phyloP scores from a whole-genome alignment of 2,113 vertebrate genomes.

The Ariopsis seemanni region DNA sequence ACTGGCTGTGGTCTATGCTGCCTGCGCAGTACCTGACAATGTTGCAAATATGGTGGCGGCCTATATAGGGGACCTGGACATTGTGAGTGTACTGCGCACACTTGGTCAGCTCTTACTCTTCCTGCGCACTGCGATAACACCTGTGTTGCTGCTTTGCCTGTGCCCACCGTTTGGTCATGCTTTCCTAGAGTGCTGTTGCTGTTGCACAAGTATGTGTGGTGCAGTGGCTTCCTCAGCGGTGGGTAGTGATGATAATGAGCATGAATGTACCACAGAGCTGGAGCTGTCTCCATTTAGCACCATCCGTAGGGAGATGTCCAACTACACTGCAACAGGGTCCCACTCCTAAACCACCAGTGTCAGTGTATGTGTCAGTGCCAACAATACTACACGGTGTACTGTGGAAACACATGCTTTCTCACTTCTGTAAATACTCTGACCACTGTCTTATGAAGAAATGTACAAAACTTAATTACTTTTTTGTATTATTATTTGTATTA shows the following conservation, averaged over 20 bases:
- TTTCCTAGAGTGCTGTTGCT: slow-evolving; percentile 96
- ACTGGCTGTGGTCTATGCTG: slow-evolving; percentile 92
- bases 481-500: slow-evolving; percentile 43
- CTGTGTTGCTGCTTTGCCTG: slow-evolving; percentile 91
- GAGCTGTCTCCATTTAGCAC: slow-evolving; percentile 97
- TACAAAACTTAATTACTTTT: slow-evolving; percentile 35
- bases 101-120: slow-evolving; percentile 95
- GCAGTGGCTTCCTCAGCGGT: slow-evolving; percentile 86
- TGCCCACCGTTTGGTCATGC: slow-evolving; percentile 94
- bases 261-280: slow-evolving; percentile 93
- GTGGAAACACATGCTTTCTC: slow-evolving; percentile 11
- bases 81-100: slow-evolving; percentile 91
- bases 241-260: slow-evolving; percentile 94
- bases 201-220: slow-evolving; percentile 70
- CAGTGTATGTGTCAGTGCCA: slow-evolving; percentile 5
- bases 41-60: slow-evolving; percentile 96
- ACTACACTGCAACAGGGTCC: slow-evolving; percentile 90
- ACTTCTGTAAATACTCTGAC: slow-evolving; percentile 42
- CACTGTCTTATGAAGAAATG: slow-evolving; percentile 5
- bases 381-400: neutral
- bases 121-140: slow-evolving; percentile 92
- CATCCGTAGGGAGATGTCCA: slow-evolving; percentile 92
- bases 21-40: slow-evolving; percentile 95
- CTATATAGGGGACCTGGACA: slow-evolving; percentile 89
- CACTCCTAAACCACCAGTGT: slow-evolving; percentile 78